Percentiles rank a stretch among this genome's conserved stretches.
phyloP scores from a whole-genome alignment of 2,797 vertebrate genomes.

The Anguilla megastoma region DNA sequence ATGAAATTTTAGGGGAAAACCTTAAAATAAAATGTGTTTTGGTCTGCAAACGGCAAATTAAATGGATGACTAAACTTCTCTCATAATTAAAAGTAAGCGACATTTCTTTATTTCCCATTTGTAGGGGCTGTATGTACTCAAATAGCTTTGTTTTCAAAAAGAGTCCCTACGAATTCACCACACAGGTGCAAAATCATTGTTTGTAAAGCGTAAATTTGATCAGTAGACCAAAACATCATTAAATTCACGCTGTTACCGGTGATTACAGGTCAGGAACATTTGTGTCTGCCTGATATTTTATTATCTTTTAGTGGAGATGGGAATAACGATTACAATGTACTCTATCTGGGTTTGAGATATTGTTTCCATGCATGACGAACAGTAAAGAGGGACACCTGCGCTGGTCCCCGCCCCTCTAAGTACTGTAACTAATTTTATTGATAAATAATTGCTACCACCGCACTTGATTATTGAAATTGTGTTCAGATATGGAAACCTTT shows the following conservation, averaged over 20 bases:
- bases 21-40: neutral
- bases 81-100: constrained; percentile 26
- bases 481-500: constrained; percentile 92
- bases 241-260: constrained; percentile 72
- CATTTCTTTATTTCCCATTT: constrained; percentile 34
- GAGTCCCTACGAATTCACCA: constrained; percentile 60
- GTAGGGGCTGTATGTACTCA: constrained; percentile 42
- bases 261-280: constrained; percentile 85
- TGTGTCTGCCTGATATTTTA: constrained; percentile 81
- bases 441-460: constrained; percentile 94
- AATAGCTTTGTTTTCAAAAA: constrained; percentile 55
- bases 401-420: constrained; percentile 85
- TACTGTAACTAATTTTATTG: constrained; percentile 94
- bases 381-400: constrained; percentile 87
- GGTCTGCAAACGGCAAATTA: constrained; percentile 25
- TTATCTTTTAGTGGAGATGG: constrained; percentile 81
- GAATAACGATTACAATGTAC: constrained; percentile 84
- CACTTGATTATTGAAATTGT: constrained; percentile 90
- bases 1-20: neutral
- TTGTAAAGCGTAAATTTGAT: constrained; percentile 74
- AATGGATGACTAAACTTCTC: constrained; percentile 33
- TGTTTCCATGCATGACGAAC: constrained; percentile 85
- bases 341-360: constrained; percentile 64
- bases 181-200: constrained; percentile 84
- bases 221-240: constrained; percentile 77